Evolutionary conservation across 2,113 vertebrate genomes (phyloP).

Genomic region (Mobula hypostoma): DNA sequence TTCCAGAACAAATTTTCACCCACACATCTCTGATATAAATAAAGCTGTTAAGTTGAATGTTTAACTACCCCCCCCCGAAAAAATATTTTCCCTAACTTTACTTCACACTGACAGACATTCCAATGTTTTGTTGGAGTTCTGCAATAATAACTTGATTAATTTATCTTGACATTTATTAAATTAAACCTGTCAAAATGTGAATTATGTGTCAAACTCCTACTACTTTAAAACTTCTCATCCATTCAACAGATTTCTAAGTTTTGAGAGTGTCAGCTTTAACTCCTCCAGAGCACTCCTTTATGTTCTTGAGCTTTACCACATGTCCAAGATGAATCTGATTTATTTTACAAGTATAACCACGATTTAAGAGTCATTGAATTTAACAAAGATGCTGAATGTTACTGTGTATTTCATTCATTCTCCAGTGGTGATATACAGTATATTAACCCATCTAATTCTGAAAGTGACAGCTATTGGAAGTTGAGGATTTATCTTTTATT

Average conservation of each 20-base stretch:
- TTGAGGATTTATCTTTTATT: no score
- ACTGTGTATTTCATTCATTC: neutral
- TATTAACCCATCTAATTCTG: neutral
- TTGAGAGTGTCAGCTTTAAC: neutral
- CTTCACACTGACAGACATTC: neutral
- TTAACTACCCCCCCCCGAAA: neutral
- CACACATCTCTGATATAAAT: neutral
- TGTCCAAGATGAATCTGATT: neutral
- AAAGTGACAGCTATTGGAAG: neutral
- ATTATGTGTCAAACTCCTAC: neutral
- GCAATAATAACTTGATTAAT: neutral
- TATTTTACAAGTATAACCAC: neutral
- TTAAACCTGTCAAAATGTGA: neutral
- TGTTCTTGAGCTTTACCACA: neutral
- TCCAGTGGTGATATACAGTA: neutral
- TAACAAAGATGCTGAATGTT: neutral
- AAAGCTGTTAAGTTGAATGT: neutral
- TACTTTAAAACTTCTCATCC: neutral
- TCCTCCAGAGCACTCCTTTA: neutral
- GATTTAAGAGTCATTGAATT: neutral
- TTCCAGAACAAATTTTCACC: neutral
- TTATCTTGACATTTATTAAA: neutral
- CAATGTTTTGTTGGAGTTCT: neutral
- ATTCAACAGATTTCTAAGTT: neutral
- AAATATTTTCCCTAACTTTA: neutral